A percentile compares a stretch with the other conserved stretches of the same genome.
Conservation (phyloP, 2,113 vertebrate genomes). For the Butorides virescens region DNA sequence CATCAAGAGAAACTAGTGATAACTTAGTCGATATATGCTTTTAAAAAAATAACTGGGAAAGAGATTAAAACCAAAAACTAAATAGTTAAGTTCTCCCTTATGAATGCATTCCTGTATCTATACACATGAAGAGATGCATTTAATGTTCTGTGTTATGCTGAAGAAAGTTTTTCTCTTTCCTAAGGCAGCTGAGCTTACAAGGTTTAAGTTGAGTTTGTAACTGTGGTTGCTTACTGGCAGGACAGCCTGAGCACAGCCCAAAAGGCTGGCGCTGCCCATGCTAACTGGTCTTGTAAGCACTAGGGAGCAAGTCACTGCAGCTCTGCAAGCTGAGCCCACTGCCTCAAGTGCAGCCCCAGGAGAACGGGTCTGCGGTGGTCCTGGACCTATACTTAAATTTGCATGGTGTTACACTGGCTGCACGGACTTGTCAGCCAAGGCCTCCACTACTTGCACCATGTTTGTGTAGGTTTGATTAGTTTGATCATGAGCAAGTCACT, state of each 20-base stretch:
- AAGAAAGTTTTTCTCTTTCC: not conserved
- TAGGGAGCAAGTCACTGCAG: not conserved
- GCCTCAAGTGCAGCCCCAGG: not conserved
- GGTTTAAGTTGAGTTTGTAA: not conserved
- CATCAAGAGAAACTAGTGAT: not conserved
- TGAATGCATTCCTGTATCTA: not conserved
- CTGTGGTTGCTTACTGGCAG: not conserved
- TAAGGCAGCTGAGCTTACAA: not conserved
- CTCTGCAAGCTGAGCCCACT: not conserved
- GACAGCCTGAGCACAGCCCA: not conserved
- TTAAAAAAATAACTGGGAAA: not conserved
- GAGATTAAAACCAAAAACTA: rapidly evolving
- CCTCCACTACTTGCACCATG: not conserved
- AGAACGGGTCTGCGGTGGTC: not conserved
- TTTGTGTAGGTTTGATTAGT: not conserved
- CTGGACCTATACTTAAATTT: not conserved
- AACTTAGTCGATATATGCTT: not conserved
- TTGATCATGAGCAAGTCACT: not conserved
- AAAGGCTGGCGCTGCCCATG: not conserved
- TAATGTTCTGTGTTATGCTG: not conserved
- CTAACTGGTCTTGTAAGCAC: not conserved
- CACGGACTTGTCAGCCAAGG: not conserved
- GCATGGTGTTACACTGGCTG: too few species aligned
- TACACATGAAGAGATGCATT: not conserved
- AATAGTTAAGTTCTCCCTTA: not conserved